phyloP scores from a whole-genome alignment of 2,797 vertebrate species.

The Sparidentex hasta region DNA sequence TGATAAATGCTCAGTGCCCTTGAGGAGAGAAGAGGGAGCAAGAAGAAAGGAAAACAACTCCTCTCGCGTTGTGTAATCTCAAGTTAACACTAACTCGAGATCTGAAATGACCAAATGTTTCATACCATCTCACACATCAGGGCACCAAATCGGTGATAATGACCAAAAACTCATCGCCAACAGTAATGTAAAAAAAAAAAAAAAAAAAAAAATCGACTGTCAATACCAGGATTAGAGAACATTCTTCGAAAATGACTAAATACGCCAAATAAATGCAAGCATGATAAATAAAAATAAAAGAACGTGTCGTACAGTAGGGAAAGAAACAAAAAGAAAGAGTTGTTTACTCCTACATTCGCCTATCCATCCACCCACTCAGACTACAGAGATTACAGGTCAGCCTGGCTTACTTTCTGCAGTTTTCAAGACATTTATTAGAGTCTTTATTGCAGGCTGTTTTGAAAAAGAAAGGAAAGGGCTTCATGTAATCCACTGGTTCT shows the following conservation, averaged over 20 bases:
- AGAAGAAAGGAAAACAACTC: slow-evolving; percentile 37
- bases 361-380: slow-evolving; percentile 59
- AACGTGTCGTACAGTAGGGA: slow-evolving; percentile 28
- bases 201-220: slow-evolving; percentile 48
- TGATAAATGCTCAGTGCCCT: slow-evolving; percentile 59
- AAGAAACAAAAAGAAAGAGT: slow-evolving; percentile 42
- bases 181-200: slow-evolving; percentile 47
- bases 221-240: slow-evolving; percentile 17
- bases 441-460: slow-evolving; percentile 22
- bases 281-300: slow-evolving; percentile 33
- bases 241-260: slow-evolving; percentile 35
- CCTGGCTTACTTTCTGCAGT: slow-evolving; percentile 50
- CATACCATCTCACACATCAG: slow-evolving; percentile 44
- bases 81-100: background rate
- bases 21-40: slow-evolving; percentile 42
- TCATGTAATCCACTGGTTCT: background rate
- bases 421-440: slow-evolving; percentile 42
- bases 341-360: slow-evolving; percentile 64
- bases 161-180: slow-evolving; percentile 24
- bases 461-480: slow-evolving; percentile 13
- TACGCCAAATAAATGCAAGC: slow-evolving; percentile 24
- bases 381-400: slow-evolving; percentile 63
- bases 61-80: slow-evolving; percentile 29
- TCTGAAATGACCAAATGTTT: slow-evolving; percentile 59
- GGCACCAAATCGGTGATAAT: slow-evolving; percentile 39